A percentile compares a stretch with the other conserved stretches of the same genome.
These are phyloP conservation scores for Galerucella calmariensis DNA, from an alignment of 2,888 invertebrate genomes.

Conservation along the genomic window DNA sequence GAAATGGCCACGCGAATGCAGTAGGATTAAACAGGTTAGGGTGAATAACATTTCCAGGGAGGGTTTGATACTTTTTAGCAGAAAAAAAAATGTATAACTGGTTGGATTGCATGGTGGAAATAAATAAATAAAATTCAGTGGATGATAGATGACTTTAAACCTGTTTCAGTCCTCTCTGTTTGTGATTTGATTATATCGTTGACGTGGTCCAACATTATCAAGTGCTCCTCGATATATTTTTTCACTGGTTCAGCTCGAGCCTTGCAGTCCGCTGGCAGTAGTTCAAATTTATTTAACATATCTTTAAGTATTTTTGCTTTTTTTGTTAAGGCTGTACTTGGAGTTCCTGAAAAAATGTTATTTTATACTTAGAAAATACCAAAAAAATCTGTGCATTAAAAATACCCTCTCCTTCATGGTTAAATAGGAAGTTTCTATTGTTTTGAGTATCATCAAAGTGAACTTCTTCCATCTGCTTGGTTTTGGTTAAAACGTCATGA, in stretches of 20 bases:
- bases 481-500: constrained; percentile 43
- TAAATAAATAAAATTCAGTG: not conserved
- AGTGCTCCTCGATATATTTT: constrained; percentile 59
- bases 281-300: constrained; percentile 57
- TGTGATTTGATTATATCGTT: not conserved
- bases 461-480: constrained; percentile 50
- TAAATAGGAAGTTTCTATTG: constrained; percentile 51
- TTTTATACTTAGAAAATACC: too few species aligned
- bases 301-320: constrained; percentile 52
- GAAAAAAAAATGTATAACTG: too few species aligned
- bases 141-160: not conserved
- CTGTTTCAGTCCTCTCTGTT: not conserved
- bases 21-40: not conserved
- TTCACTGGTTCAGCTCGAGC: constrained; percentile 59
- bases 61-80: not conserved
- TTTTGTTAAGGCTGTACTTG: constrained; percentile 40
- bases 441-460: constrained; percentile 46
- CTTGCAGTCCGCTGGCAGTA: constrained; percentile 56
- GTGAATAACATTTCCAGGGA: not conserved
- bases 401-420: not conserved
- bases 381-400: not conserved
- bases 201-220: constrained; percentile 53
- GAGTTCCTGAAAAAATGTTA: not conserved
- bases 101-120: not conserved
- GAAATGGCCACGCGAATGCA: not conserved